Evolutionary conservation across 2,888 invertebrate genomes (phyloP), one percentile per base, ranked within the genome.

Genomic region (Sesamia inferens): DNA sequence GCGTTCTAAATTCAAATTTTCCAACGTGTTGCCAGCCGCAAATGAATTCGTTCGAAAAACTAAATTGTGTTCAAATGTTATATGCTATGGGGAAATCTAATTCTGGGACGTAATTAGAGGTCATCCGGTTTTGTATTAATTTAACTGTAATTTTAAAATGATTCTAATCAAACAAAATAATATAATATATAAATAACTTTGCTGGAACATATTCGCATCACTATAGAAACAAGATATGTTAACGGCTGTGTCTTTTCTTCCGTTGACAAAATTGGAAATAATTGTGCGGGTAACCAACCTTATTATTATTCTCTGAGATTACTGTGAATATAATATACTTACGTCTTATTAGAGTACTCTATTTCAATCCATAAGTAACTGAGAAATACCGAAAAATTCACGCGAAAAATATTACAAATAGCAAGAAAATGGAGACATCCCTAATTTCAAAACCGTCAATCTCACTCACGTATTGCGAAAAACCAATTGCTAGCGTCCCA

Each of bases 1-100:
- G 89, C 92, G 88, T 91, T 91, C 93, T 92, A 93, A 94, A 94
- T 94, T 95, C 92, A 94, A 94, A 94, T 94, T 94, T 93, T 90
- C 90, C 89, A 90, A 88, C 87, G 85, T 91, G 92, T 89, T 91
- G 85, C 87, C 88, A 86, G 81, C 89, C 87, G 85, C 92, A 93
- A 93, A 93, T 91, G 93, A 93, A 92, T 92, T 79, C 90, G 90
- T 91, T 92, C 90, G 90, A 89, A 92, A 93, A 93, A 92, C 90
- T 90, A 92, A 84, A 87, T 87, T 85, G 71, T 72, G 63, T 87
- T 74, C 81, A 68, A 74, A 81, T 84, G 83, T 83, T 83, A 83
- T 72, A 71, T 84, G 82, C 76, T 82, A 77, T 74, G 39, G 82
- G 77, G 73, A 74, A 74, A 85, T 81, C 58, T 83, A 74, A 83